Evolutionary conservation across 92 coral and sea anemone species (phyloP).

Genomic region (Isaurus tuberculatus): DNA sequence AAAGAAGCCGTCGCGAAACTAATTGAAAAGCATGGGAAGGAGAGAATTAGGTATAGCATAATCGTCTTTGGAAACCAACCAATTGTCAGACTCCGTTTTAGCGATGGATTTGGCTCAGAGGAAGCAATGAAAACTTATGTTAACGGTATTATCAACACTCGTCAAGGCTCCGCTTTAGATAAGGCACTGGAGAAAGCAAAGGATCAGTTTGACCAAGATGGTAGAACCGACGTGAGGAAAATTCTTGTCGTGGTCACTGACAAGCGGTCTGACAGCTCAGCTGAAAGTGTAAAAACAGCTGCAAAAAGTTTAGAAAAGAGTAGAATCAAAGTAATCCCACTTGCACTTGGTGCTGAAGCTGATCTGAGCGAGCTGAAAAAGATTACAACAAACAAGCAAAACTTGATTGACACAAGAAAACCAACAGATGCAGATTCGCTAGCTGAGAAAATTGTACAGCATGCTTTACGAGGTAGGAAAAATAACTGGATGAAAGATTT

Average conservation of each 20-base stretch:
- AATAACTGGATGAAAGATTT: no score
- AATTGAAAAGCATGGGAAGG: constrained; percentile 48
- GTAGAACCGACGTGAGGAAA: constrained; percentile 27
- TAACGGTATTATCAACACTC: constrained; percentile 62
- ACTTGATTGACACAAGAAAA: constrained; percentile 51
- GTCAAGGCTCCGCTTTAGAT: constrained; percentile 59
- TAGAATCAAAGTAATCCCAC: constrained; percentile 48
- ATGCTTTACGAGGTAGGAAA: constrained; percentile 32
- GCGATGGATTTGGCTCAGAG: constrained; percentile 46
- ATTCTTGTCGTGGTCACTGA: constrained; percentile 53
- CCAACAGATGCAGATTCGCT: constrained; percentile 47
- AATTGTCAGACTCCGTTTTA: constrained; percentile 52
- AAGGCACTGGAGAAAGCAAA: constrained; percentile 53
- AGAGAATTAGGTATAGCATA: constrained; percentile 49
- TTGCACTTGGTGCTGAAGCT: constrained; percentile 55
- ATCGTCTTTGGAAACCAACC: constrained; percentile 51
- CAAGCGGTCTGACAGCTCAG: constrained; percentile 32
- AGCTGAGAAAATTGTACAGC: constrained; percentile 48
- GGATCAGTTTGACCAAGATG: constrained; percentile 34
- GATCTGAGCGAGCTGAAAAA: constrained; percentile 31
- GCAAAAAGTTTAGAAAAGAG: constrained; percentile 27
- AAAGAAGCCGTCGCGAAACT: constrained; percentile 36
- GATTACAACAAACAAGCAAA: constrained; percentile 38
- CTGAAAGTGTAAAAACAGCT: constrained; percentile 35
- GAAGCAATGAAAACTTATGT: constrained; percentile 58